Evolutionary conservation across 2,888 invertebrate species (phyloP), one percentile per base, ranked within the genome.

Genomic region (Epistrophella euchroma): DNA sequence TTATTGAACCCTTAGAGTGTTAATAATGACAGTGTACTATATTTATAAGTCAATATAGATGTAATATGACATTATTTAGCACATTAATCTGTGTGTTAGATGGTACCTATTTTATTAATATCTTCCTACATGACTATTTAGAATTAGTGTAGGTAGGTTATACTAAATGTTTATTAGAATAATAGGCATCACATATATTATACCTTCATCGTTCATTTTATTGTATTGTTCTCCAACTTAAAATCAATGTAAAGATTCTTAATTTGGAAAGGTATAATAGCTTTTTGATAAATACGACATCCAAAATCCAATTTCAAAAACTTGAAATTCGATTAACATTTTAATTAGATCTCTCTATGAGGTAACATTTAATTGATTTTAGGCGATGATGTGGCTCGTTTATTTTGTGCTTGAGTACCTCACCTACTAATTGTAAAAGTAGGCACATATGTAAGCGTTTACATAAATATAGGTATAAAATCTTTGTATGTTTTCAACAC

Each of bases 1-100:
- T 47, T 47, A 66, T 66, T 66, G 66, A 66, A 47, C 66, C 10
- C 32, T 47, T 47, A 19, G 9, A 32, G 32, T 32, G 32, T 47
- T 47, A 66, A 35, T 47, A 47, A 47, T 32, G 28, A 40, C 15
- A 15, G 15, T 60, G n/a, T n/a, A n/a, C n/a, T n/a, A 22, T 40
- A 37, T 60, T 9, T 60, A 17, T 15, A 60, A 60, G 22, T 37
- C 13, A 40, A 60, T 60, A 6, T 35, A 11, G 17, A 37, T 58
- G 37, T 58, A 37, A 58, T 60, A 22, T 40, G 22, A 40, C 22
- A 60, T 22, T 60, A 60, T 22, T 60, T 15, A 40, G 15, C n/a
- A 37, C 15, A 22, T 22, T 22, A 60, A 40, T 22, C 22, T 60
- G 22, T 40, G 1, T 58, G 56, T 13, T 35, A 19, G 0, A 19